Evolutionary conservation across 92 coral and sea anemone genomes (phyloP).

Genomic region (Palythoa caribaeorum): DNA sequence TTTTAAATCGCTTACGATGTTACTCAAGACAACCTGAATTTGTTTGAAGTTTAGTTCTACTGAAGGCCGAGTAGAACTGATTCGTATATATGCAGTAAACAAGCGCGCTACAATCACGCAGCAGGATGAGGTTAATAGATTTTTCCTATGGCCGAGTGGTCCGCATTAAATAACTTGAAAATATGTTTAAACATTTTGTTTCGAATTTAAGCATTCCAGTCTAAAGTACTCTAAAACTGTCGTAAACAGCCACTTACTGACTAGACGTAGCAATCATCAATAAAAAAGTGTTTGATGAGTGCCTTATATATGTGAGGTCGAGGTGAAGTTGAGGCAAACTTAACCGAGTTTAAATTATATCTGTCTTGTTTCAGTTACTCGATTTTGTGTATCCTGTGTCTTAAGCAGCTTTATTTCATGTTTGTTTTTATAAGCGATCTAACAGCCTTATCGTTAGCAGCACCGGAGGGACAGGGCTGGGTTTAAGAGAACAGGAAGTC

Average conservation of each 20-base stretch:
- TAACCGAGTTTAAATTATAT: no score
- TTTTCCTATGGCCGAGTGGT: no score
- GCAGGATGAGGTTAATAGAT: no score
- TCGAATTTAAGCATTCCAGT: neutral
- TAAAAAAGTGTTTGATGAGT: neutral
- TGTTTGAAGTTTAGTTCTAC: neutral
- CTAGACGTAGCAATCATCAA: neutral
- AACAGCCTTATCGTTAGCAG: neutral
- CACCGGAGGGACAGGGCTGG: no score
- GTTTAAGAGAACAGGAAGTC: neutral
- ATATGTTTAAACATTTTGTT: no score
- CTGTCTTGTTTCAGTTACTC: neutral
- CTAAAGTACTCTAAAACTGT: neutral
- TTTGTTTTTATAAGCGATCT: neutral
- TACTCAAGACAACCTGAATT: neutral
- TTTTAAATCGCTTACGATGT: no score
- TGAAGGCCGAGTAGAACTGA: no score
- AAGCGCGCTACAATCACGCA: no score
- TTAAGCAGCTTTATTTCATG: neutral
- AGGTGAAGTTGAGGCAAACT: neutral
- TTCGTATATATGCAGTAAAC: no score
- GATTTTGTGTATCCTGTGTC: neutral
- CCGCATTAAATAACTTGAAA: no score
- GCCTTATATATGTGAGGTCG: slow-evolving; percentile 4
- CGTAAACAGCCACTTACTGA: neutral